Conservation (phyloP, 2,113 vertebrate genomes). For the Osmerus eperlanus region DNA sequence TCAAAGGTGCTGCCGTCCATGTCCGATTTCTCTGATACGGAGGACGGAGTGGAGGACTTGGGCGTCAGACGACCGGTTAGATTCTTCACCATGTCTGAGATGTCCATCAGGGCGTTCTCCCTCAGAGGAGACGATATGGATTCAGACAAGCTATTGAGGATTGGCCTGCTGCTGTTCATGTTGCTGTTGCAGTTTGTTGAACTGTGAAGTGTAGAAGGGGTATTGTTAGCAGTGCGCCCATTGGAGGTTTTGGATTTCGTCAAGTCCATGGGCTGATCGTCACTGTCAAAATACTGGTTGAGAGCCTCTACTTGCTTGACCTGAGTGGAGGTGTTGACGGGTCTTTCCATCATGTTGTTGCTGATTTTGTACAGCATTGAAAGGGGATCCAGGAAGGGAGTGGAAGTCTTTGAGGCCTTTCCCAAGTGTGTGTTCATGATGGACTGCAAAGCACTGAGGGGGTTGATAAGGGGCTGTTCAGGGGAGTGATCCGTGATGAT, state of each 20-base stretch:
- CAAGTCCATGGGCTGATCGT: constrained; percentile 96
- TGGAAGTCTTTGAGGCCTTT: constrained; percentile 89
- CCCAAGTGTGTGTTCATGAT: constrained; percentile 99
- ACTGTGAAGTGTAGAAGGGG: constrained; percentile 44
- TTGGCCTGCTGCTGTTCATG: constrained; percentile 60
- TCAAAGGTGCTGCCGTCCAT: constrained; percentile 91
- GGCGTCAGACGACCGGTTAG: constrained; percentile 95
- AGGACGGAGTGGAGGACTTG: constrained; percentile 94
- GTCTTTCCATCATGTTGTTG: constrained; percentile 88
- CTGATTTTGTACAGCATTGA: constrained; percentile 95
- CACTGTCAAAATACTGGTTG: constrained; percentile 82
- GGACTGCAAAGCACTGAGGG: constrained; percentile 93
- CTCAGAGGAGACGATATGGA: constrained; percentile 81
- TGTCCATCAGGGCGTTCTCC: constrained; percentile 98
- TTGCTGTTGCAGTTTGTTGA: constrained; percentile 38
- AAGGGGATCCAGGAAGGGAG: constrained; percentile 88
- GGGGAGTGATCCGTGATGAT: constrained; percentile 96
- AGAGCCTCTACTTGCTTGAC: constrained; percentile 81
- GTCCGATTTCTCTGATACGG: constrained; percentile 95
- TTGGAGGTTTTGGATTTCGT: constrained; percentile 90
- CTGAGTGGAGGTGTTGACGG: constrained; percentile 76
- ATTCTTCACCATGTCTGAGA: constrained; percentile 99
- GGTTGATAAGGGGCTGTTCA: constrained; percentile 92
- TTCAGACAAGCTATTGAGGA: constrained; percentile 74
- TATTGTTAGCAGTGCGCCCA: constrained; percentile 48